Percentiles rank a stretch among this genome's conserved stretches.
These are phyloP conservation scores for Melanerpes formicivorus DNA, from an alignment of 2,113 vertebrate species.

Conservation along the genomic window DNA sequence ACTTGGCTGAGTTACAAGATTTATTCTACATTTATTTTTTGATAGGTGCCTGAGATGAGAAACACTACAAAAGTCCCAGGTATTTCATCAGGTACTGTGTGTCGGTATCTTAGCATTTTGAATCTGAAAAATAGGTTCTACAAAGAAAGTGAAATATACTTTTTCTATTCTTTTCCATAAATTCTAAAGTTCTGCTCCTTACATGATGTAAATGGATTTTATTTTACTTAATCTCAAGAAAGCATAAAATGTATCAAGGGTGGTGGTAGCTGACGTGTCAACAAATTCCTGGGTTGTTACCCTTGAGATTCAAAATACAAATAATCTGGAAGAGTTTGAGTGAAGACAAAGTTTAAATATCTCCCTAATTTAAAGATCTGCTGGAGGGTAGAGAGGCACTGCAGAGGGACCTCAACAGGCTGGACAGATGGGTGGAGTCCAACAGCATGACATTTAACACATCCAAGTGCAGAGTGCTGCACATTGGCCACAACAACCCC, in stretches of 20 bases:
- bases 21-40: constrained; percentile 67
- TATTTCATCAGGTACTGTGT: background rate
- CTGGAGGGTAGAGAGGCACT: too few species aligned
- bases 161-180: background rate
- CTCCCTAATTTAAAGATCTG: background rate
- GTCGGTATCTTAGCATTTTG: background rate
- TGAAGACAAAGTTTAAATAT: background rate
- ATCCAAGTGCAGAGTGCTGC: too few species aligned
- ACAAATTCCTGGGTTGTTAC: background rate
- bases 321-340: background rate
- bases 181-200: background rate
- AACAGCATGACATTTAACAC: too few species aligned
- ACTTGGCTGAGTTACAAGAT: constrained; percentile 69
- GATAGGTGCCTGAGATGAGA: background rate
- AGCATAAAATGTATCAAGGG: too few species aligned
- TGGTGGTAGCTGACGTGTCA: background rate
- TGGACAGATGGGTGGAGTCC: too few species aligned
- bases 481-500: too few species aligned
- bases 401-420: too few species aligned
- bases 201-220: background rate
- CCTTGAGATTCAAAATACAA: background rate
- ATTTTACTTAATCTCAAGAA: background rate
- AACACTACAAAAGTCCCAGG: background rate
- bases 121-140: background rate
- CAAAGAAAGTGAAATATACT: background rate